Conservation (phyloP, 2,888 invertebrate genomes). For the Cantharis rustica region DNA sequence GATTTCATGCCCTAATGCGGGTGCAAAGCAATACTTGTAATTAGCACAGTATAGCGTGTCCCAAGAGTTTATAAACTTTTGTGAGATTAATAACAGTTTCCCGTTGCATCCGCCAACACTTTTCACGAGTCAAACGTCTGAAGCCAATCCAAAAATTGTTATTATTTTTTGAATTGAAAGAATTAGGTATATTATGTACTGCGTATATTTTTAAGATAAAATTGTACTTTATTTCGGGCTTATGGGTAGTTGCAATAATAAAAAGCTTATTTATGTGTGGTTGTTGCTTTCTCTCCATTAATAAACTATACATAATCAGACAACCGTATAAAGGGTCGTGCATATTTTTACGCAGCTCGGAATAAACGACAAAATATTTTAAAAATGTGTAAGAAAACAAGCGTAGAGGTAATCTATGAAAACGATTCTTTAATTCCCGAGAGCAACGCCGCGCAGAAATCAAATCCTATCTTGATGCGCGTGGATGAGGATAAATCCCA, state of each 20-base stretch:
- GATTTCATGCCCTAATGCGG: conserved; percentile 48
- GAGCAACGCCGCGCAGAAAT: conserved; percentile 35
- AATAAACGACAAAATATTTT: conserved; percentile 44
- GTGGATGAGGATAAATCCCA: conserved; percentile 44
- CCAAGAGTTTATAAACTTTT: conserved; percentile 23
- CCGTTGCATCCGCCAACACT: conserved; percentile 4
- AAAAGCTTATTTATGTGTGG: conserved; percentile 7
- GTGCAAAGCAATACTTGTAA: conserved; percentile 36
- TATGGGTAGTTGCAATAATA: background rate
- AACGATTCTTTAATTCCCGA: conserved; percentile 52
- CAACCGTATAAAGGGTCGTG: conserved; percentile 21
- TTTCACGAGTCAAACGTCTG: background rate
- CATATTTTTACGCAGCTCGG: conserved; percentile 22
- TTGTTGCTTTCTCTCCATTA: background rate
- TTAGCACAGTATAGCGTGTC: conserved; percentile 38
- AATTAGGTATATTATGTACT: background rate
- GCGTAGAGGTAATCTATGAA: conserved; percentile 50
- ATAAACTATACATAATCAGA: conserved; percentile 21
- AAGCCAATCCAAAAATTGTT: background rate
- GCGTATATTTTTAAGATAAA: background rate
- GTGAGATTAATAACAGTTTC: conserved; percentile 24
- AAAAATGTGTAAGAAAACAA: conserved; percentile 47
- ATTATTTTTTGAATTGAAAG: background rate
- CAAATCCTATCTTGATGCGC: conserved; percentile 51
- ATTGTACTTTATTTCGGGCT: background rate